Conservation (phyloP, 2,888 invertebrate species). For the Nephrotoma guestfalica region DNA sequence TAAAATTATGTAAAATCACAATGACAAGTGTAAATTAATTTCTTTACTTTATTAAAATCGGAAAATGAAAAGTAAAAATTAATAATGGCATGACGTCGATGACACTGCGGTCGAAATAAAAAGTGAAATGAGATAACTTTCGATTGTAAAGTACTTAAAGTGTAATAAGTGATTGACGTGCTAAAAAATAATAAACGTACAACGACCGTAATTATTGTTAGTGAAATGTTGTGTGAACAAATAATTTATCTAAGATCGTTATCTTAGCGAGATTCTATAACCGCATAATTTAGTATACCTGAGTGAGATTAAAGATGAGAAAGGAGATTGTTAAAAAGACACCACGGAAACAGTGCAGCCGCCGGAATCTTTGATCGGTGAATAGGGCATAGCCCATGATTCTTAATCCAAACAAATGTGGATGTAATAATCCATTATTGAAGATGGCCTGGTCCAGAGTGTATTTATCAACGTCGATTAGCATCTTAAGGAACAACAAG, state of each 20-base stretch:
- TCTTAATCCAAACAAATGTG: constrained; percentile 5
- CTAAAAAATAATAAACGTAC: background rate
- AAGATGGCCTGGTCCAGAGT: background rate
- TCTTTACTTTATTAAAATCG: background rate
- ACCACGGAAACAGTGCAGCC: constrained; percentile 5
- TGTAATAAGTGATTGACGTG: background rate
- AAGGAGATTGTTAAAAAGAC: background rate
- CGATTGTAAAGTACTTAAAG: background rate
- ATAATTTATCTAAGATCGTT: background rate
- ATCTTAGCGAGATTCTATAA: background rate
- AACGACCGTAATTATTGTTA: background rate
- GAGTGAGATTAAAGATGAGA: constrained; percentile 8
- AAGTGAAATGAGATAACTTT: background rate
- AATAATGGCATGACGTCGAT: background rate
- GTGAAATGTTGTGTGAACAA: background rate
- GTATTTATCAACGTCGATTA: background rate
- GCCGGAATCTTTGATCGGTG: constrained; percentile 1
- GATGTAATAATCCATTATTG: constrained; percentile 1
- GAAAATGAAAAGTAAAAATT: background rate
- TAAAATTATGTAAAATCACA: background rate
- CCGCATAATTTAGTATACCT: constrained; percentile 3
- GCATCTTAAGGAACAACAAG: background rate
- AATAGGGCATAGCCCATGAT: constrained; percentile 5
- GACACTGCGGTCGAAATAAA: background rate
- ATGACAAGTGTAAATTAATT: background rate